A percentile compares a stretch with the other conserved stretches of the same genome.
phyloP scores from a whole-genome alignment of 2,888 invertebrate species.

The Monoplex corrugatus region DNA sequence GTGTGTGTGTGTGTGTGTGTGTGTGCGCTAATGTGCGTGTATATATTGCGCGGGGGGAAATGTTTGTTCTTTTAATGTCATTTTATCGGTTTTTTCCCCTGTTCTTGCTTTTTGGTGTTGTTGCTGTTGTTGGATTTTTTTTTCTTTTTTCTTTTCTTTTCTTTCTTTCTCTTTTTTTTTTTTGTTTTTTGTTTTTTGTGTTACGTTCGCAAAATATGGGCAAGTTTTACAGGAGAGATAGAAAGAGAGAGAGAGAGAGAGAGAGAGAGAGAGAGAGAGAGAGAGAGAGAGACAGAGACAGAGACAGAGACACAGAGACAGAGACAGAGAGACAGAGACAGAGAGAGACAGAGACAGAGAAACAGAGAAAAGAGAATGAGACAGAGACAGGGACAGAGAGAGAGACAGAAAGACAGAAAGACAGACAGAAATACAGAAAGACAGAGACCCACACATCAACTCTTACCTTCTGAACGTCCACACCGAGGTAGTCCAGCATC shows the following conservation, averaged over 20 bases:
- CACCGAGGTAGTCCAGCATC: conserved; percentile 85
- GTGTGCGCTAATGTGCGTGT: background rate
- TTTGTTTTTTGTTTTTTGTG: background rate
- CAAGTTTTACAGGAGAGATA: background rate
- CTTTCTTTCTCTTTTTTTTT: background rate
- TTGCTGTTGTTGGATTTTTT: background rate
- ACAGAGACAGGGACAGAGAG: conserved; percentile 10
- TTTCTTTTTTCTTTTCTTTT: background rate
- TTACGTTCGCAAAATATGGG: background rate
- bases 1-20: conserved; percentile 21
- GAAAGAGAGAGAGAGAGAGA: no score
- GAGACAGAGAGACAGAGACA: background rate
- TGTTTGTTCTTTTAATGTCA: background rate
- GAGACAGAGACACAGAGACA: background rate
- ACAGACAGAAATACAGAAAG: background rate
- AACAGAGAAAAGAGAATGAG: background rate
- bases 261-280: background rate
- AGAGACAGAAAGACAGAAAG: conserved; percentile 30
- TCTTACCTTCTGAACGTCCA: conserved; percentile 77
- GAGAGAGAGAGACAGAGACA: background rate
- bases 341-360: background rate
- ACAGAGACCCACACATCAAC: background rate
- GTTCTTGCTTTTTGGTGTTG: background rate
- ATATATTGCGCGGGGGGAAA: background rate
- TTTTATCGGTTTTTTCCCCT: background rate